phyloP scores from a whole-genome alignment of 2,113 vertebrate genomes.

The Gymnorhina tibicen region DNA sequence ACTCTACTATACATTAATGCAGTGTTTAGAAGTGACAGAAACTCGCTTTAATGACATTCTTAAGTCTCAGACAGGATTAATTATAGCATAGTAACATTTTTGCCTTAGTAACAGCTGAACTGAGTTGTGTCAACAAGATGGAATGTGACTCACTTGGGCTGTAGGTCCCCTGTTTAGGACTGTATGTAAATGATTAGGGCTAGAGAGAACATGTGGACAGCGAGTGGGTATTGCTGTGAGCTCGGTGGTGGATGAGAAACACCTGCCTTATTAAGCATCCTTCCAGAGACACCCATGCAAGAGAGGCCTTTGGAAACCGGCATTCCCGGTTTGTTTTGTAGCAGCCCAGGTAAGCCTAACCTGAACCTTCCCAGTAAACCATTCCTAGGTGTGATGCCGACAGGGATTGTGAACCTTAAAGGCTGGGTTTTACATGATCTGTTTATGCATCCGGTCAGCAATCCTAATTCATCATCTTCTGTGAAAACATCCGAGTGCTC shows the following conservation, averaged over 20 bases:
- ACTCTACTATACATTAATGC: background rate
- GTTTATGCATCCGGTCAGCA: background rate
- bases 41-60: background rate
- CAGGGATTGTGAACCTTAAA: background rate
- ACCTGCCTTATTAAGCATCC: constrained; percentile 32
- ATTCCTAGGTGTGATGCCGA: background rate
- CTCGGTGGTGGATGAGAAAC: background rate
- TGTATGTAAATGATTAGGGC: background rate
- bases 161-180: constrained; percentile 1
- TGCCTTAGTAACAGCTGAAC: constrained; percentile 35
- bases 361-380: background rate
- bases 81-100: constrained; percentile 1
- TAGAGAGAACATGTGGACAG: constrained; percentile 17
- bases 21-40: background rate
- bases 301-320: background rate
- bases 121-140: constrained; percentile 44
- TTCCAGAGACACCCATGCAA: background rate
- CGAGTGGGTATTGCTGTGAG: background rate
- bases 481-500: background rate
- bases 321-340: background rate
- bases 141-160: constrained; percentile 25
- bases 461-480: background rate
- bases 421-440: background rate
- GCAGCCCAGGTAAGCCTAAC: background rate
- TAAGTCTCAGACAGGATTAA: background rate